phyloP scores from a whole-genome alignment of 2,113 vertebrate genomes.

The Octodon degus region DNA sequence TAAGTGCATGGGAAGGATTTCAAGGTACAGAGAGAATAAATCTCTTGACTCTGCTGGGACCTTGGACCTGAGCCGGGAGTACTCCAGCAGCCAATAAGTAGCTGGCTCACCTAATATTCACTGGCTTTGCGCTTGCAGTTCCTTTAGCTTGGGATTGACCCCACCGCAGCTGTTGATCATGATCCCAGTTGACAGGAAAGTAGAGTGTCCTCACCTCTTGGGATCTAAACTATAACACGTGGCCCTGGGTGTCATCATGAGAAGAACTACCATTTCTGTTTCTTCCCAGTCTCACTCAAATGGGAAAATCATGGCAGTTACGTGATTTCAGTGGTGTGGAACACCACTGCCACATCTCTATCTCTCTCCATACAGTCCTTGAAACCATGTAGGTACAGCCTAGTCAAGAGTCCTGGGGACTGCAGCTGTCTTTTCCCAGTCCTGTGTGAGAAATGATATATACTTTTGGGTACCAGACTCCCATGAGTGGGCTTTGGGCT shows the following conservation, averaged over 20 bases:
- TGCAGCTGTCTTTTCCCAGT: background rate
- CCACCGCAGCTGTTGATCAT: background rate
- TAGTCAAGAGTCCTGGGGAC: background rate
- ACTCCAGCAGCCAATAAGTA: background rate
- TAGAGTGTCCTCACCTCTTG: background rate
- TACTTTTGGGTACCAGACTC: background rate
- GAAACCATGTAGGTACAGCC: background rate
- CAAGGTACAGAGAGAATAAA: background rate
- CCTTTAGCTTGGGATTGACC: background rate
- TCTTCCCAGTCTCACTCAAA: background rate
- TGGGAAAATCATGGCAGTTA: background rate
- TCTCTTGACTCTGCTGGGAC: background rate
- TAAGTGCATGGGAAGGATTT: background rate
- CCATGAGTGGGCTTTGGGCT: background rate
- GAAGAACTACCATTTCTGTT: slow-evolving; percentile 44
- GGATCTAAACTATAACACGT: background rate
- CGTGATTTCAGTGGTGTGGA: background rate
- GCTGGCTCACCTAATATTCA: background rate
- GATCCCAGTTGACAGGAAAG: background rate
- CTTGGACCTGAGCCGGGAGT: background rate
- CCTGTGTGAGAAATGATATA: background rate
- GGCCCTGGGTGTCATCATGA: background rate
- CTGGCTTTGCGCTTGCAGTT: background rate
- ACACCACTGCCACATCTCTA: background rate
- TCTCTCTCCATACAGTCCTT: background rate